A percentile compares a stretch with the other conserved stretches of the same genome.
Conservation (phyloP, 1,140 invertebrate species). For the Coptotermes formosanus region DNA sequence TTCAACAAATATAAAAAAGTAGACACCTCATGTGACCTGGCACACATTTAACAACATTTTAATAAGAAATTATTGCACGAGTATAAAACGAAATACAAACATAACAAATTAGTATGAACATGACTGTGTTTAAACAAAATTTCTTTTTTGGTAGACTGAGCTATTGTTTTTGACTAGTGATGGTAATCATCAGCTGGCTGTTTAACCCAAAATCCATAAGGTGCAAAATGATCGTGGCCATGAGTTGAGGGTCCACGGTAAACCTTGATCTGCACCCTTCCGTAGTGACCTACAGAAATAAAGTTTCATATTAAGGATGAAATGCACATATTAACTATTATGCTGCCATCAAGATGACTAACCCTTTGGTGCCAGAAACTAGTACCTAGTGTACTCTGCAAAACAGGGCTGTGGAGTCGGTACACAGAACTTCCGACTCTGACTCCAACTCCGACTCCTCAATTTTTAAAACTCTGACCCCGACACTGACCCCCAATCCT, state of each 20-base stretch:
- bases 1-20: no score
- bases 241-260: constrained; percentile 63
- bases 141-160: neutral
- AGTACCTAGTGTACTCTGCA: no score
- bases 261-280: constrained; percentile 70
- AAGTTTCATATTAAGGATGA: no score
- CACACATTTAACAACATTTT: neutral
- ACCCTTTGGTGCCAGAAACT: no score
- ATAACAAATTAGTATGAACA: neutral
- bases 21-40: neutral
- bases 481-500: no score
- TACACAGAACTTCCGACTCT: no score
- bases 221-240: constrained; percentile 56
- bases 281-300: constrained; percentile 39
- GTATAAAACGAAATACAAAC: neutral
- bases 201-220: constrained; percentile 72
- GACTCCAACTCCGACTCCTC: no score
- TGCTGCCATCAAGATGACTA: no score
- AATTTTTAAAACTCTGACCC: no score
- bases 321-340: no score
- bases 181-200: constrained; percentile 51
- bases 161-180: neutral
- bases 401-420: no score
- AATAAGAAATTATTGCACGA: neutral
- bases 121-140: neutral